These are phyloP conservation scores for Heliconius himera DNA, from an alignment of 1,140 invertebrate genomes.

Conservation along the genomic window DNA sequence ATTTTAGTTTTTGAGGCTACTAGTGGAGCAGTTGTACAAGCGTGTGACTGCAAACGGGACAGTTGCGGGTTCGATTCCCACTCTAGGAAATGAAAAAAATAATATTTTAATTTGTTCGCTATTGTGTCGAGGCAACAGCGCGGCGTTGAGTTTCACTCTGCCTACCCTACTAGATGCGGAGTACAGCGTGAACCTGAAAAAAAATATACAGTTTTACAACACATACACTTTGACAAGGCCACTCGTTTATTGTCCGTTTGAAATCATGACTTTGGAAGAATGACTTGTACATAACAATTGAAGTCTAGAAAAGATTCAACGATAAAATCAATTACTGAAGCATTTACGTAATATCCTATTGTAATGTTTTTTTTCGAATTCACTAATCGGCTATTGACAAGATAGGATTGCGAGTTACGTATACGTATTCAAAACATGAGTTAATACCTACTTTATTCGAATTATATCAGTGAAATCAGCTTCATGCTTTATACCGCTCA, in stretches of 20 bases:
- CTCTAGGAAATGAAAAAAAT: not conserved
- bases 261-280: not conserved
- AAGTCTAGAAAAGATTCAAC: constrained; percentile 38
- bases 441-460: too few relatives aligned
- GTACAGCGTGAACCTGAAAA: too few relatives aligned
- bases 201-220: not conserved
- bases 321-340: constrained; percentile 40
- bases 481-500: too few relatives aligned
- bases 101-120: too few relatives aligned
- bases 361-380: constrained; percentile 19
- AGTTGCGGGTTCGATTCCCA: too few relatives aligned
- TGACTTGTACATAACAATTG: not conserved
- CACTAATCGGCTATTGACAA: not conserved
- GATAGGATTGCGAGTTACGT: not conserved
- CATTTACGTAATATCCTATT: constrained; percentile 40
- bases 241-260: constrained; percentile 1
- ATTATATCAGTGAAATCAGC: too few relatives aligned
- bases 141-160: too few relatives aligned
- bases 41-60: too few relatives aligned
- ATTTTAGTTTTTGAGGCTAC: not conserved
- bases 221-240: not conserved
- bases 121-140: too few relatives aligned
- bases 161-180: too few relatives aligned
- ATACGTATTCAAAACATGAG: too few relatives aligned
- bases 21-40: too few relatives aligned